Evolutionary conservation across 2,113 vertebrate species (phyloP).

Genomic region (Phocoena sinus): DNA sequence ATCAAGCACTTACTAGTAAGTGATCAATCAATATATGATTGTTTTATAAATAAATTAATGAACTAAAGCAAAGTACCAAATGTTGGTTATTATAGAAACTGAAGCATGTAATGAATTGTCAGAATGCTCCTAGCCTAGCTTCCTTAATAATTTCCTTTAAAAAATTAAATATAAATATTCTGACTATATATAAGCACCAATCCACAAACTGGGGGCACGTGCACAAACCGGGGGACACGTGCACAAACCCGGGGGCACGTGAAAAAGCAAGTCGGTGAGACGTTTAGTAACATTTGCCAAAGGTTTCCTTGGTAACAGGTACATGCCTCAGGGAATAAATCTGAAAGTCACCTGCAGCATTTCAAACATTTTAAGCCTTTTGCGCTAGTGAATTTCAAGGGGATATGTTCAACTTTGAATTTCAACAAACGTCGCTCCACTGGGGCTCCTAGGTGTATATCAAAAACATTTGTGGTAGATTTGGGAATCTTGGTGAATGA

Average conservation of each 20-base stretch:
- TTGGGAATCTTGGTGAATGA: background rate
- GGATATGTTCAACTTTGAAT: background rate
- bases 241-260: background rate
- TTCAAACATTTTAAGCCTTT: constrained; percentile 23
- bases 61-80: background rate
- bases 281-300: background rate
- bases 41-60: background rate
- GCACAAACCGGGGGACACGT: background rate
- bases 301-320: constrained; percentile 39
- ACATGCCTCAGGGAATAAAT: background rate
- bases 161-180: background rate
- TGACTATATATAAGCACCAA: background rate
- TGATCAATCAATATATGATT: background rate
- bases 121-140: background rate
- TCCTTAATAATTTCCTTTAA: background rate
- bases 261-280: background rate
- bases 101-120: background rate
- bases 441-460: background rate
- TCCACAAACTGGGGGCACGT: background rate
- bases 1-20: background rate
- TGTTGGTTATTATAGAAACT: background rate
- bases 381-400: background rate
- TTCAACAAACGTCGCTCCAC: background rate
- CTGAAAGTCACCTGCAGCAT: background rate
- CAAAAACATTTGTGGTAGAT: background rate